Evolutionary conservation across 2,113 vertebrate species (phyloP).

Genomic region (Onychorhynchus coronatus): DNA sequence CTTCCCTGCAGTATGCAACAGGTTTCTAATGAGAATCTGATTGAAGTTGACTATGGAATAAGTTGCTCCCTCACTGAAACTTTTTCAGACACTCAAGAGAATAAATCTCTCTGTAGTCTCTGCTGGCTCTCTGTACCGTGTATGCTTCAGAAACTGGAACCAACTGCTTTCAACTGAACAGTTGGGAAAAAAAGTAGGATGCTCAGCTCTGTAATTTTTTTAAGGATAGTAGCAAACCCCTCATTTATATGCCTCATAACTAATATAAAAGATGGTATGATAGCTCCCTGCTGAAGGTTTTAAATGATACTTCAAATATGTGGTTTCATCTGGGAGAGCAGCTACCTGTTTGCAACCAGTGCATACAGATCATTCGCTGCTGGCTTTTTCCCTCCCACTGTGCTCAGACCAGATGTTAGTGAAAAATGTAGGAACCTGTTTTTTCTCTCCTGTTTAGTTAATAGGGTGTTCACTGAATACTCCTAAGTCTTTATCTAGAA

Average conservation of each 20-base stretch:
- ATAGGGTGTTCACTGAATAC: conserved; percentile 24
- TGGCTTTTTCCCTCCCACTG: conserved; percentile 30
- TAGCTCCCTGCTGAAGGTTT: conserved; percentile 54
- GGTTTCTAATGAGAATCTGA: neutral
- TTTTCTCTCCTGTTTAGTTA: conserved; percentile 6
- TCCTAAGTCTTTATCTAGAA: conserved; percentile 34
- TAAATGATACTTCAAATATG: conserved; percentile 32
- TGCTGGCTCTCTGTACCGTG: fast-evolving
- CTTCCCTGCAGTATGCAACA: neutral
- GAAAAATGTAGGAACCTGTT: conserved; percentile 28
- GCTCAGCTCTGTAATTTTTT: neutral
- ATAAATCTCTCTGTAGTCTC: neutral
- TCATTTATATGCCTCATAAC: conserved; percentile 31
- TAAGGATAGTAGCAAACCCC: neutral
- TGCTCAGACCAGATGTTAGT: conserved; percentile 46
- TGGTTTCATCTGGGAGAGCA: conserved; percentile 17
- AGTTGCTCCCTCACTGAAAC: neutral
- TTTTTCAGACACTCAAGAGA: neutral
- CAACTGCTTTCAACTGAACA: neutral
- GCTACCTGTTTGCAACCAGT: conserved; percentile 5
- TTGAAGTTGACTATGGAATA: neutral
- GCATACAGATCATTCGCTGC: neutral
- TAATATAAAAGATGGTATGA: conserved; percentile 6
- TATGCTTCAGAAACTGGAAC: neutral
- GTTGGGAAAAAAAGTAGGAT: neutral